Evolutionary conservation across 2,113 vertebrate genomes (phyloP), one percentile per base, ranked within the genome.

Genomic region (Pimephales promelas): DNA sequence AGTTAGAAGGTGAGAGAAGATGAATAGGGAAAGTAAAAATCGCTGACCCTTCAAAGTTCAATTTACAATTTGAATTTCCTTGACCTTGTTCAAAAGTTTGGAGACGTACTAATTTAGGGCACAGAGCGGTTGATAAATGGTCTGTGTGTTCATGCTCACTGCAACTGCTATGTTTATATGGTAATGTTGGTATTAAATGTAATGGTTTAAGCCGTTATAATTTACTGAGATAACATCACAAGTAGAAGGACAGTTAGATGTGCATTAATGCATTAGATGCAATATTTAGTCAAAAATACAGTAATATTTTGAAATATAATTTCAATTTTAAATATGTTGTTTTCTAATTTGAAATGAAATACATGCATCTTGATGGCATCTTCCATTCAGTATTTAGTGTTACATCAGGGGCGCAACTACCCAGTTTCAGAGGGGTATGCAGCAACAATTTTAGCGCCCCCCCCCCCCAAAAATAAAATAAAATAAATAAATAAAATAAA

Each of bases 31-130:
- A 96, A 96, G 97, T 95, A 97, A 96, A 97, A 94, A 93, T 91
- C 89, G 85, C 94, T 97, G 97, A 97, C 96, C 96, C 95, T 95
- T 95, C 94, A 95, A 95, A 95, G 93, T 97, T 97, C 95, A 96
- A 96, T 97, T 97, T 97, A 96, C 94, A 94, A 96, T 96, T 94
- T 96, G 95, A 95, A 97, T 97, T 95, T 93, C 90, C 94, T 96
- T 94, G 96, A 96, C 96, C 96, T 98, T 97, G 96, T 95, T 95
- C 94, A 93, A 94, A 95, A 93, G 96, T 96, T 94, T 92, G 91
- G 92, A 95, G 95, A 96, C 95, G 96, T 97, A 96, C 97, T 97
- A 96, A 97, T 97, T 97, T 95, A 95, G 95, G 95, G 93, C 95
- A 95, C 94, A 92, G 94, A 93, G 94, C 92, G 90, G 93, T 94